These are phyloP conservation scores for Suncus etruscus DNA, from an alignment of 2,113 vertebrate genomes.

Conservation along the genomic window DNA sequence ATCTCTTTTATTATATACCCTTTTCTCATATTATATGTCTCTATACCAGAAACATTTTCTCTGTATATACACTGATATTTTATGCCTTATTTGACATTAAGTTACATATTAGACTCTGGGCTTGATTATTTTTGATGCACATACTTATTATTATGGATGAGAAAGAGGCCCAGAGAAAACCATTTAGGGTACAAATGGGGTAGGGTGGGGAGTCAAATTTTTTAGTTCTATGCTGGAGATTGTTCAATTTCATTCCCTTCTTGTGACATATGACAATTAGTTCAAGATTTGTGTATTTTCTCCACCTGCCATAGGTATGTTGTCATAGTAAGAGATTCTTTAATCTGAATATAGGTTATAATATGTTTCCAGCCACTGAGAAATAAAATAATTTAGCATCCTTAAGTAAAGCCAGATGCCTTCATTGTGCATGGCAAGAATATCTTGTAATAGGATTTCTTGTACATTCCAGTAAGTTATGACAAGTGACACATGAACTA, in stretches of 20 bases:
- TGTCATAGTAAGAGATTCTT: slow-evolving; percentile 32
- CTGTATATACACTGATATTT: not conserved
- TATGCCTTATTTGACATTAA: slow-evolving; percentile 14
- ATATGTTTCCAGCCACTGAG: slow-evolving; percentile 41
- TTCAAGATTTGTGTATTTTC: slow-evolving; percentile 27
- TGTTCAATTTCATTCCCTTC: not conserved
- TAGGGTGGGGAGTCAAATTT: not conserved
- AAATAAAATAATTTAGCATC: slow-evolving; percentile 50
- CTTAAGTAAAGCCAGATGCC: slow-evolving; percentile 62
- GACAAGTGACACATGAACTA: slow-evolving; percentile 56
- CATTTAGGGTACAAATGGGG: no score
- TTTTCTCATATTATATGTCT: not conserved
- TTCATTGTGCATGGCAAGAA: slow-evolving; percentile 54
- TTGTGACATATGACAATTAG: not conserved
- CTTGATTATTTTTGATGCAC: not conserved
- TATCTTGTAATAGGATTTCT: slow-evolving; percentile 63
- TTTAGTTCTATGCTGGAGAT: not conserved
- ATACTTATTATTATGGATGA: slow-evolving; percentile 34
- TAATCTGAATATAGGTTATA: not conserved
- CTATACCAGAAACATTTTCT: not conserved
- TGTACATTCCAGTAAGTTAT: slow-evolving; percentile 63
- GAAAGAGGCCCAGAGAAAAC: slow-evolving; percentile 26
- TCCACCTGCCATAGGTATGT: slow-evolving; percentile 13
- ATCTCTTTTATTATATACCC: slow-evolving; percentile 8
- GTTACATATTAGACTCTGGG: not conserved